Percentiles rank a stretch among this genome's conserved stretches.
phyloP scores from a whole-genome alignment of 1,140 invertebrate species.

The Leptopilina clavipes region DNA sequence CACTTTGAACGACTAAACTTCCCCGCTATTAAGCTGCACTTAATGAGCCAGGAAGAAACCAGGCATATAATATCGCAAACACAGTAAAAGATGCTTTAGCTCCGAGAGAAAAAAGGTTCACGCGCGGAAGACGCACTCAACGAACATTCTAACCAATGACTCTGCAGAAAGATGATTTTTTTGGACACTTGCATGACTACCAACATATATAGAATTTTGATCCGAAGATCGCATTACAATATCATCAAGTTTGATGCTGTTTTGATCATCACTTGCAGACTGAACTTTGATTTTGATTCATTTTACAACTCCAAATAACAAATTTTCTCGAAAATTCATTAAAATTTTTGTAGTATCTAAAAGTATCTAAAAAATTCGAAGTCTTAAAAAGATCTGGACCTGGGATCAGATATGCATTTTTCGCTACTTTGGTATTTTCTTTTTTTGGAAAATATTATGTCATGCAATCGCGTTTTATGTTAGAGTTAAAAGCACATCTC shows the following conservation, averaged over 20 bases:
- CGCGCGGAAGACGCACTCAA: background rate
- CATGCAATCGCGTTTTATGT: slow-evolving; percentile 7
- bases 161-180: slow-evolving; percentile 20
- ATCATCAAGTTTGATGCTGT: no score
- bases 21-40: slow-evolving; percentile 30
- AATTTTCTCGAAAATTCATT: no score
- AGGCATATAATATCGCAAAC: slow-evolving; percentile 28
- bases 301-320: no score
- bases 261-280: no score
- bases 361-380: no score
- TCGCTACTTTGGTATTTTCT: background rate
- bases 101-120: background rate
- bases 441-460: background rate
- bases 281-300: no score
- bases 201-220: no score
- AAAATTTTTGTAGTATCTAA: no score
- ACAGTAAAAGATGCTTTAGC: slow-evolving; percentile 25
- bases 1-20: slow-evolving; percentile 28
- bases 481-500: slow-evolving; percentile 2
- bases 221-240: background rate
- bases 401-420: background rate
- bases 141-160: slow-evolving; percentile 10
- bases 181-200: background rate
- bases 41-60: slow-evolving; percentile 31
- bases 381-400: no score